Evolutionary conservation across 2,888 invertebrate genomes (phyloP).

Genomic region (Chalcis sispes): DNA sequence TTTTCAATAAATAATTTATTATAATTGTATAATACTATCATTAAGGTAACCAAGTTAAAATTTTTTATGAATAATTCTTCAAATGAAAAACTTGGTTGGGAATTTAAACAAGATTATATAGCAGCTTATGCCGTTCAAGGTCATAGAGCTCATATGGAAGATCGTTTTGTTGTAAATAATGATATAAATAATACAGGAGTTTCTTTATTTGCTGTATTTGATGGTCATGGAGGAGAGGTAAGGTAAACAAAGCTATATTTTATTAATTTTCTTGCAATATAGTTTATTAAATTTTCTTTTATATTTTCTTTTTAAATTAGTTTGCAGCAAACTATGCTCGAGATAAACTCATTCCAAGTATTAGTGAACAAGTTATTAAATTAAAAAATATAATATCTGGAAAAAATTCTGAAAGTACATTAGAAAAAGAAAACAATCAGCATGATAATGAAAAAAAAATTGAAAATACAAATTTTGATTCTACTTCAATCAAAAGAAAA

Average conservation of each 20-base stretch:
- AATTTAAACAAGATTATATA: conserved; percentile 84
- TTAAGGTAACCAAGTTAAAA: conserved; percentile 69
- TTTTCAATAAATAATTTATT: neutral
- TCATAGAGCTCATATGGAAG: conserved; percentile 94
- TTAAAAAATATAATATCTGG: conserved; percentile 83
- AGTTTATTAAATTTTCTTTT: neutral
- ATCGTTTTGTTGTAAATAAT: conserved; percentile 92
- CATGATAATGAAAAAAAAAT: conserved; percentile 73
- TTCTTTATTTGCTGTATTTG: conserved; percentile 93
- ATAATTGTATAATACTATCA: neutral
- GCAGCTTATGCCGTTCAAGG: conserved; percentile 95
- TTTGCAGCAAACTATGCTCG: conserved; percentile 95
- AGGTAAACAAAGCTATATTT: conserved; percentile 52
- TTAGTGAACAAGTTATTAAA: conserved; percentile 86
- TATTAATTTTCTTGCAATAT: too few relatives aligned
- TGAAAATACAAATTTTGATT: conserved; percentile 65
- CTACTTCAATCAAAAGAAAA: conserved; percentile 77
- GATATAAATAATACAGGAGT: conserved; percentile 91
- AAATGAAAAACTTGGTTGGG: conserved; percentile 82
- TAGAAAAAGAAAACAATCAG: too few relatives aligned
- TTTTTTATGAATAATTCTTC: conserved; percentile 70
- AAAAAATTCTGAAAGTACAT: conserved; percentile 73
- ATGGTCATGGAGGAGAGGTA: conserved; percentile 95
- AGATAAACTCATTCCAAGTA: conserved; percentile 89
- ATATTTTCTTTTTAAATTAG: conserved; percentile 68